Evolutionary conservation across 2,113 vertebrate genomes (phyloP), one percentile per base, ranked within the genome.

Genomic region (Channa maculata): DNA sequence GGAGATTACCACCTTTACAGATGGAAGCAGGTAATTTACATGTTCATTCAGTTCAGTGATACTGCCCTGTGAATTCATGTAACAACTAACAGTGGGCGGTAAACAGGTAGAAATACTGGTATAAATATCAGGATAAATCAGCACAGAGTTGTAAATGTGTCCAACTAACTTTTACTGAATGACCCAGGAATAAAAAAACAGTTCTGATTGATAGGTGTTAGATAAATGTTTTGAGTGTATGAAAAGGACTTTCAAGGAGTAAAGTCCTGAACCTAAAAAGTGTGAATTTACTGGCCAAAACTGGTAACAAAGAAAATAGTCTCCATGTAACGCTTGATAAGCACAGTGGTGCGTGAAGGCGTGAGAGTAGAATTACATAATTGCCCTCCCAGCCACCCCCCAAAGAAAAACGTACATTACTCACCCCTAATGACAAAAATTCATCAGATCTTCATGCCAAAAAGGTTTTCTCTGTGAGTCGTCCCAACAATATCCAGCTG

Each of bases 11-110:
- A 41, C 38, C 39, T 24, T 55, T 57, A 39, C 58, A 51, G 51
- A 65, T 43, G 37, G 14, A n/a, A 55, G 50, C 48, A 24, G 49
- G 43, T 62, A 9, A 66, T 39, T 76, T 62, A 43, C 63, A 43
- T 69, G 44, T 67, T 52, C 8, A 67, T 67, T 51, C 36, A 8
- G 49, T 13, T 48, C 34, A 57, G 37, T 38, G 11, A 62, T 6
- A 11, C 39, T 50, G 37, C 38, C 6, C 68, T 55, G 24, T 24
- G 24, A 24, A 24, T 24, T 24, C 6, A 45, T 50, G 46, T 10
- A 15, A 49, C 14, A 75, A 13, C 8, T 36, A 48, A 10, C 37
- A 55, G 41, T 38, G 2, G 65, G 52, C 43, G 39, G 41, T 37
- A 10, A 12, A 34, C 14, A 45, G 36, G 8, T 33, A 44, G 11